Base-by-base conservation (phyloP, 2,888 invertebrate species). In the Trichopoda pennipes region DNA sequence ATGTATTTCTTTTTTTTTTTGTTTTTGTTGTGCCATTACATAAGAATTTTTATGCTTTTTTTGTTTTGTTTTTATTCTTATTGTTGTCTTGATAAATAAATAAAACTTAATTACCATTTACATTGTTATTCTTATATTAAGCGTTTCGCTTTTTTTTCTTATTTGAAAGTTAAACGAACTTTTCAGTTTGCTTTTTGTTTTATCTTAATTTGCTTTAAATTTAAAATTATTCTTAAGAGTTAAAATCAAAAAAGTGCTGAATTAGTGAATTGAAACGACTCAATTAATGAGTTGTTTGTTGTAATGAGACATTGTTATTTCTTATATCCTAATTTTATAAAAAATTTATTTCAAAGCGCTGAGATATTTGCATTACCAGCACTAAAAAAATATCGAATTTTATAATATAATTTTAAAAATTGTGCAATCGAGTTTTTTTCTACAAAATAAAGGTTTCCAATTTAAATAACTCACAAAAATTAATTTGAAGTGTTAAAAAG, bases 61-160 rank as follows among this genome's bases (percentile, higher is more conserved):
- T 1, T 17, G 47, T 72, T 55, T 76, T 63, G 63, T 19, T 60
- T 8, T 63, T 72, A 63, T 70, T 72, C 55, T 76, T 63, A 64
- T 19, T 60, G 8, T 63, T 72, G 73, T 70, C 69, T 79, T 82
- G 70, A 72, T 70, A 82, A 79, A 82, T 82, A 79, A 75, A 82
- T 79, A 75, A 75, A 79, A 75, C 79, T 79, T 79, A 79, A 82
- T 82, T 82, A 79, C 79, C 78, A 60, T 70, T 81, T 82, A 53
- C 68, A 16, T 23, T 60, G 23, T 32, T 12, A 8, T 9, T 49
- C 3, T 4, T 49, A 17, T 49, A 17, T 17, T 49, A 17, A 60
- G 3, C 16, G 23, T 58, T 16, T 49, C 2, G 19, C 44, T 44
- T 51, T 8, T 19, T 53, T 66, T 58, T 47, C 61, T 49, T 72